These are phyloP conservation scores for Podarcis lilfordi DNA, from an alignment of 2,797 vertebrate species.

Conservation along the genomic window DNA sequence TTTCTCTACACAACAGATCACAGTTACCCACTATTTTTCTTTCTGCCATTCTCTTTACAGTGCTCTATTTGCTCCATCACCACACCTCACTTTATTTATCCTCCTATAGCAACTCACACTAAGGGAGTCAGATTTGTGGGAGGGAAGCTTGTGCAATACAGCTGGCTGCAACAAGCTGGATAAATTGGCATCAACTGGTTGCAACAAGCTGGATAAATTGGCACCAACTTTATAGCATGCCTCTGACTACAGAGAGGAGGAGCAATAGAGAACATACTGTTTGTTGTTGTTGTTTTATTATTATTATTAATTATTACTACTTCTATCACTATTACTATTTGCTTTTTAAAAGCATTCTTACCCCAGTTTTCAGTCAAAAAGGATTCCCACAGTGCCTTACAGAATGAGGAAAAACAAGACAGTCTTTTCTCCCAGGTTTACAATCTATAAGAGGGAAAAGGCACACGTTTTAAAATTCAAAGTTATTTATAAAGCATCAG, in stretches of 20 bases:
- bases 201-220: not conserved
- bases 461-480: too few relatives aligned
- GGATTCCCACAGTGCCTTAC: too few relatives aligned
- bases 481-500: too few relatives aligned
- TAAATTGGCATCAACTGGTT: too few relatives aligned
- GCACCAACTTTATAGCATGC: not conserved
- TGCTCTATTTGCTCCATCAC: not conserved
- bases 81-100: too few relatives aligned
- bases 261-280: not conserved
- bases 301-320: too few relatives aligned
- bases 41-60: not conserved
- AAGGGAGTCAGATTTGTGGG: not conserved
- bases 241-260: not conserved
- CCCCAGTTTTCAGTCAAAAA: not conserved
- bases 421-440: too few relatives aligned
- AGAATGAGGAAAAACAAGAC: too few relatives aligned
- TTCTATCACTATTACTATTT: too few relatives aligned
- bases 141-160: not conserved
- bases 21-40: not conserved
- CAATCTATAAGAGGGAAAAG: too few relatives aligned
- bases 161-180: not conserved
- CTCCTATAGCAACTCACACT: not conserved
- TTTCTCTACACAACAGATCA: not conserved
- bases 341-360: not conserved
- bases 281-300: not conserved